These are phyloP conservation scores for Xylota segnis DNA, from an alignment of 2,888 invertebrate species.

Conservation along the genomic window DNA sequence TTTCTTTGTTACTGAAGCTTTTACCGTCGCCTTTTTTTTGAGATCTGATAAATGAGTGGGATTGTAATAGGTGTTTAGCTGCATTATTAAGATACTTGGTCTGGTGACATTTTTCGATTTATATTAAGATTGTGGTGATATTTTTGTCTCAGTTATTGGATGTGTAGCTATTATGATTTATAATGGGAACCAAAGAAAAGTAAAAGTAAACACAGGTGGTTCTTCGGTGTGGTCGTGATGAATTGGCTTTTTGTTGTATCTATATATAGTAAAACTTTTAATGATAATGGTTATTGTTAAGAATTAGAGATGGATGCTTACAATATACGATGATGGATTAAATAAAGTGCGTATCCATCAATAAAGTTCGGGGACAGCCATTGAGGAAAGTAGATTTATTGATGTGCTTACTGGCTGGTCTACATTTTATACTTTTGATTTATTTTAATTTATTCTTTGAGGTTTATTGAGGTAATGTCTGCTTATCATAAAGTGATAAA, in stretches of 20 bases:
- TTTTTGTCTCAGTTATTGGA: slow-evolving; percentile 11
- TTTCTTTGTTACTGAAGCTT: not conserved
- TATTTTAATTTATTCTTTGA: slow-evolving; percentile 21
- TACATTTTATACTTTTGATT: slow-evolving; percentile 22
- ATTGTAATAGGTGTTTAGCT: slow-evolving; percentile 2
- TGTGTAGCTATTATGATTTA: slow-evolving; percentile 27
- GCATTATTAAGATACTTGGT: not conserved
- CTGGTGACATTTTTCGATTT: slow-evolving; percentile 13
- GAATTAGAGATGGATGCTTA: slow-evolving; percentile 32
- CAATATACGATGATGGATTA: slow-evolving; percentile 41
- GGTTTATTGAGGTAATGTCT: slow-evolving; percentile 8
- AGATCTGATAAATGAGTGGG: slow-evolving; percentile 11
- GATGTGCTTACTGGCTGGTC: slow-evolving; percentile 5
- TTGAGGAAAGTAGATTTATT: slow-evolving; percentile 5
- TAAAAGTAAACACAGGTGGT: slow-evolving; percentile 48
- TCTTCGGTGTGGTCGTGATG: slow-evolving; percentile 13
- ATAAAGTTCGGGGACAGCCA: slow-evolving; percentile 5
- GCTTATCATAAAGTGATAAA: slow-evolving; percentile 6
- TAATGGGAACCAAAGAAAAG: slow-evolving; percentile 22
- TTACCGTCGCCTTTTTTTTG: not conserved
- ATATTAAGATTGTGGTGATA: slow-evolving; percentile 34
- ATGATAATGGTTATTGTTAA: slow-evolving; percentile 32
- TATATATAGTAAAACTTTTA: not conserved
- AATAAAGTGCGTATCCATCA: slow-evolving; percentile 20
- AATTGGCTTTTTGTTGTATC: slow-evolving; percentile 19